Evolutionary conservation across 2,888 invertebrate species (phyloP), one percentile per base, ranked within the genome.

Genomic region (Sicus ferrugineus): DNA sequence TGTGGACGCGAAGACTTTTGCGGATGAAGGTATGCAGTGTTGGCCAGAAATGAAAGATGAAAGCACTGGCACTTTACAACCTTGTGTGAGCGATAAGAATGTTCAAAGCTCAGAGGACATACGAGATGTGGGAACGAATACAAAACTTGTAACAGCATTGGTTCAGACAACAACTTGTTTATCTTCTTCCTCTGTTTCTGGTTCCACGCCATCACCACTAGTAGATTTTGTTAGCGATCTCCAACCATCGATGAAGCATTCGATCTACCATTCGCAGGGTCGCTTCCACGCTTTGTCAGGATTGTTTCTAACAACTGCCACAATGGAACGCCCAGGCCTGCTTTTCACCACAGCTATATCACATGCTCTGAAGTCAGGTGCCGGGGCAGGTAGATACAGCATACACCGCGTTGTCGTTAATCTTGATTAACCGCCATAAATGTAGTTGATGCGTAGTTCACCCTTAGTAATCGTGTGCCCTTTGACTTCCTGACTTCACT

Each of bases 321-420:
- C 76, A 16, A 70, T 69, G 48, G 38, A 67, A 14, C 70, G 75
- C n/a, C 65, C 77, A 14, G 73, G 70, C n/a, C 70, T 81, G 66
- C 76, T 82, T 67, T 82, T 82, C 74, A 81, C 82, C 46, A 78
- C 76, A 65, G 75, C 78, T 48, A 81, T 82, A 62, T 81, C 82
- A 14, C 78, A 78, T 70, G 78, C 79, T 63, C 75, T 82, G 23
- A 68, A 78, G 72, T 72, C 76, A 19, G 79, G 81, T 56, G 79
- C 77, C 63, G 73, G 78, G 74, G 76, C 77, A 81, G 79, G 80
- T 78, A 80, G 54, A 62, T 52, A 34, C n/a, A 52, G 7, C 31
- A 1, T 6, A 19, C 11, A 23, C 50, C 6, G 21, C 21, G 23
- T 7, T 7, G 23, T 9, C 50, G 19, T n/a, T 52, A 54, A 23